Conservation (phyloP, 2,113 vertebrate genomes). For the Helogale parvula region DNA sequence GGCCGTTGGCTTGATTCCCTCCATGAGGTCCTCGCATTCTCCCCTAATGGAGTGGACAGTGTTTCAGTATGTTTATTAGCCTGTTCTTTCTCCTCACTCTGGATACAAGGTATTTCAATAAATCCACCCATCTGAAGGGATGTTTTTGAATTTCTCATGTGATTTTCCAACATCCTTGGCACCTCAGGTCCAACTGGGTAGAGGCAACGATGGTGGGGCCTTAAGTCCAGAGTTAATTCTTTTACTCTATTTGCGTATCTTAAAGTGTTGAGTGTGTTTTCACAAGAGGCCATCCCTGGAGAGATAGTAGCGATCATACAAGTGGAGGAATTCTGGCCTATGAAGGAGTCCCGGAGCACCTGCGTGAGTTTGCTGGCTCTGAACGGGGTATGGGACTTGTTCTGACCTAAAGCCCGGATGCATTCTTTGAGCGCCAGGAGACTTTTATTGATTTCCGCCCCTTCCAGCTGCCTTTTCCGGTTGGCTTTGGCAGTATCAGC, state of each 20-base stretch:
- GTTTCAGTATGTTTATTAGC: neutral
- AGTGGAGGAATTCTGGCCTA: conserved; percentile 92
- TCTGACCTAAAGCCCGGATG: conserved; percentile 90
- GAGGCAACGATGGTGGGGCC: neutral
- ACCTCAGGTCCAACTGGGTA: neutral
- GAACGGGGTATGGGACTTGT: conserved; percentile 91
- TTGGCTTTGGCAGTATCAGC: conserved; percentile 89
- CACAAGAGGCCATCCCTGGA: conserved; percentile 90
- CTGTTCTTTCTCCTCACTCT: conserved; percentile 31
- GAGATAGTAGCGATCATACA: conserved; percentile 94
- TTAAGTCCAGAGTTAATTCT: conserved; percentile 60
- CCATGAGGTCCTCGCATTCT: neutral
- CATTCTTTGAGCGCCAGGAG: conserved; percentile 92
- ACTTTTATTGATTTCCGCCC: conserved; percentile 92
- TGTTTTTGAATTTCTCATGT: neutral
- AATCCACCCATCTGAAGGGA: neutral
- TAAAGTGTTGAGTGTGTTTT: conserved; percentile 91
- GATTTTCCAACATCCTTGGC: neutral
- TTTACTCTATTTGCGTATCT: conserved; percentile 88
- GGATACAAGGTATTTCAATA: neutral
- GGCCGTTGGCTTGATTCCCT: neutral
- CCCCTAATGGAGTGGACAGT: neutral
- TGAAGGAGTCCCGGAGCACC: conserved; percentile 93
- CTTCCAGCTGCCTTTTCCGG: conserved; percentile 91
- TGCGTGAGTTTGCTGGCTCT: conserved; percentile 93